Evolutionary conservation across 2,797 vertebrate species (phyloP).

Genomic region (Antennarius maculatus): DNA sequence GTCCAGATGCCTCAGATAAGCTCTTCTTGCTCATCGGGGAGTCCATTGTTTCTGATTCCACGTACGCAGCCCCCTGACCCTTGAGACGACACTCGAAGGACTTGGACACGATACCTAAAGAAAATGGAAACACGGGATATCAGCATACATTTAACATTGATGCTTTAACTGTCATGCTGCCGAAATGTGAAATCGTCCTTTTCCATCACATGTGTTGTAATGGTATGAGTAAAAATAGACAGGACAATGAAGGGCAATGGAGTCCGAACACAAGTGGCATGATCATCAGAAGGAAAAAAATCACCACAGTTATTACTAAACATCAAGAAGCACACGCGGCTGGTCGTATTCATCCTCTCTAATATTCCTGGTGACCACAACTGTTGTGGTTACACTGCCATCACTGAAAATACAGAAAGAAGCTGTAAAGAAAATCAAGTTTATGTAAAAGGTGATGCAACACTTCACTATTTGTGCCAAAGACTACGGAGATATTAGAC

Average conservation of each 20-base stretch:
- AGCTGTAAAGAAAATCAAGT: constrained; percentile 20
- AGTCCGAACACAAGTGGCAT: neutral
- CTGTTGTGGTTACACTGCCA: constrained; percentile 24
- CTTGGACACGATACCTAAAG: constrained; percentile 95
- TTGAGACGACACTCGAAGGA: constrained; percentile 97
- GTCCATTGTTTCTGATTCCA: constrained; percentile 83
- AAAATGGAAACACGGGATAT: constrained; percentile 32
- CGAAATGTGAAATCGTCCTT: neutral
- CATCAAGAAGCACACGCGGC: constrained; percentile 17
- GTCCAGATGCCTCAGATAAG: constrained; percentile 45
- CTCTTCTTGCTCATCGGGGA: constrained; percentile 50
- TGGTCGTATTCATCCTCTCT: constrained; percentile 8
- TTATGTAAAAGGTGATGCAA: constrained; percentile 60
- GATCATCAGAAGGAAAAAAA: constrained; percentile 14
- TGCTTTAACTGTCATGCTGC: neutral
- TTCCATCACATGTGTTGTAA: neutral
- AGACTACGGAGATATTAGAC: constrained; percentile 66
- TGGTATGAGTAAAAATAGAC: neutral
- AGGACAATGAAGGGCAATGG: neutral
- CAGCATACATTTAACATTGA: neutral
- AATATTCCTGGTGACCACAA: constrained; percentile 2
- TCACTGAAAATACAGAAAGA: constrained; percentile 27
- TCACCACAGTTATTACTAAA: neutral
- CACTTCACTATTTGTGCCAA: constrained; percentile 66
- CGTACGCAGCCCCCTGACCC: constrained; percentile 94